Evolutionary conservation across 1,140 invertebrate species (phyloP).

Genomic region (Drosophila eugracilis): DNA sequence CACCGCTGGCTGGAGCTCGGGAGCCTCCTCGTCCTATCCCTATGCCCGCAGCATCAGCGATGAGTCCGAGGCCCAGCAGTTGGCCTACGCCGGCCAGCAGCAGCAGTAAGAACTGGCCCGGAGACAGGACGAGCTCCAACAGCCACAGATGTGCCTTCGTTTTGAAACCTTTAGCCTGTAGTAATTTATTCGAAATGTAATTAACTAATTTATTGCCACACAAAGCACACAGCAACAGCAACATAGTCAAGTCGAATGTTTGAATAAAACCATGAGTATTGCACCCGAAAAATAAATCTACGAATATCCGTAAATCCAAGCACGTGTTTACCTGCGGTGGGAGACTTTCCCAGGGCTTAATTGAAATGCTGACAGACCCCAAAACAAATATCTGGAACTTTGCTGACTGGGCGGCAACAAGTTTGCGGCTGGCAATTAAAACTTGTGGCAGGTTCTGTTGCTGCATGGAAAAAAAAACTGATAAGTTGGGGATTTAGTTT

Average conservation of each 20-base stretch:
- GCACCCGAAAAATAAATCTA: constrained; percentile 14
- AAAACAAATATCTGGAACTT: constrained; percentile 56
- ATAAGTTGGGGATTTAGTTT: constrained; percentile 32
- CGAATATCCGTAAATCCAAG: constrained; percentile 13
- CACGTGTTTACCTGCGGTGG: constrained; percentile 48
- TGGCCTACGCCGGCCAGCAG: constrained; percentile 65
- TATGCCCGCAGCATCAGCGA: constrained; percentile 86
- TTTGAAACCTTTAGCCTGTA: constrained; percentile 66
- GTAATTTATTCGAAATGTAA: constrained; percentile 77
- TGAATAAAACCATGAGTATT: constrained; percentile 70
- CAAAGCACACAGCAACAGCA: constrained; percentile 18
- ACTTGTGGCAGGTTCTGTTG: constrained; percentile 56
- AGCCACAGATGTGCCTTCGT: constrained; percentile 69
- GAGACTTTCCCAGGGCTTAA: constrained; percentile 65
- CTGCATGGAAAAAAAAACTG: constrained; percentile 6
- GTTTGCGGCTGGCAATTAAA: constrained; percentile 65
- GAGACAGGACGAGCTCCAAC: constrained; percentile 24
- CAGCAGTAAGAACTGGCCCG: constrained; percentile 43
- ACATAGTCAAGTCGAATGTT: constrained; percentile 61
- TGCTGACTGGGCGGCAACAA: constrained; percentile 42
- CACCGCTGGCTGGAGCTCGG: constrained; percentile 84
- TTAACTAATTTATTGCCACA: constrained; percentile 74
- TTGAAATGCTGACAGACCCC: constrained; percentile 45
- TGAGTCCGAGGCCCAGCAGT: constrained; percentile 86
- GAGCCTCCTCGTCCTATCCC: constrained; percentile 85